Base-by-base conservation (phyloP, 2,113 vertebrate genomes). In the Syngnathus scovelli region DNA sequence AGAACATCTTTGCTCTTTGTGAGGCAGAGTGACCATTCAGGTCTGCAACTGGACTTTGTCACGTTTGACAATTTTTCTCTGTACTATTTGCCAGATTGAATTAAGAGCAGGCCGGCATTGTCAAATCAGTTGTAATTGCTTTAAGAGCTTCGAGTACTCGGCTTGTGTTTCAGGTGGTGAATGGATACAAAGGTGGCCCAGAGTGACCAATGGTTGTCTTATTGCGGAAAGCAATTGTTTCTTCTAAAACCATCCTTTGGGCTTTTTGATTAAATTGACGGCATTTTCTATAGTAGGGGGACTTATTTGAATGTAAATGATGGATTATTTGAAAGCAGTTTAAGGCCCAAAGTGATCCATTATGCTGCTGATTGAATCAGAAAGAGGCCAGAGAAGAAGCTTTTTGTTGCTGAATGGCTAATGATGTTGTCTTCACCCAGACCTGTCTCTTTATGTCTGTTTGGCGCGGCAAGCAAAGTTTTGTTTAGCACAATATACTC, bases 401-500 rank as follows among this genome's bases (percentile, higher is more conserved):
- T 61, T 43, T 19, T 43, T 23, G 19, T 43, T 15, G 21, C 41
- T 1, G 13, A 1, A 62, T n/a, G n/a, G 41, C 39, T 46, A 27
- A 62, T 44, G 12, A 44, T 27, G 61, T 44, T 61, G 19, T 39
- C 8, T 39, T 41, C 38, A 6, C 10, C 1, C 36, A 19, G 7
- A 37, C 36, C 11, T 13, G 52, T 55, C 52, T 38, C 19, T 41
- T 61, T 43, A 71, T 18, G 67, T 56, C 72, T 21, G 43, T 78
- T 73, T 52, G 72, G 59, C 39, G 23, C 49, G n/a, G 38, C 39
- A 54, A 67, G 72, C 21, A 48, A 52, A 62, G 46, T 77, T 58
- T 76, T 69, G 19, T 39, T 58, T 56, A 4, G 39, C 44, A 27
- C 27, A 54, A 72, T 80, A 61, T 37, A 52, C 72, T 66, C 70